Percentiles rank a stretch among this genome's conserved stretches.
Evolutionary conservation across 2,888 invertebrate species (phyloP).

Genomic region (Amiota communis): DNA sequence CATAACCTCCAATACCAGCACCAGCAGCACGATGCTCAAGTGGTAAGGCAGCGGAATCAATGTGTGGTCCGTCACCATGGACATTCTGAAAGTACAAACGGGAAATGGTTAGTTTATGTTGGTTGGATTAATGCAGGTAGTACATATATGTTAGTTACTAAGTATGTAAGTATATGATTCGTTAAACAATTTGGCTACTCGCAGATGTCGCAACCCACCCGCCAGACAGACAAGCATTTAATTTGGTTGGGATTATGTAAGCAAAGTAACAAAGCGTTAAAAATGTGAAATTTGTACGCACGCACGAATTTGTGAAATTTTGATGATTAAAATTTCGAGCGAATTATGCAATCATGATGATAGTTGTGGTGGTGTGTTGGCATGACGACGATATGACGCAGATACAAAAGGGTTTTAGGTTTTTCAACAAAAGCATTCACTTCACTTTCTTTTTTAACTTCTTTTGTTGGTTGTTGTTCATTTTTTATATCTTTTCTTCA

Average conservation of each 20-base stretch:
- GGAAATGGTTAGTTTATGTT: not conserved
- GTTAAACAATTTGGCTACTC: not conserved
- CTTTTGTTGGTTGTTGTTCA: too few relatives aligned
- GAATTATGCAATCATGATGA: not conserved
- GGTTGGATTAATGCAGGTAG: not conserved
- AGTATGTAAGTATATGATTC: slow-evolving; percentile 3
- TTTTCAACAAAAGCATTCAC: slow-evolving; percentile 8
- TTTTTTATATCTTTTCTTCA: too few relatives aligned
- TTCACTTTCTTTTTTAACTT: slow-evolving; percentile 13
- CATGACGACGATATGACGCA: slow-evolving; percentile 52
- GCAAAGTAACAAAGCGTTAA: slow-evolving; percentile 57
- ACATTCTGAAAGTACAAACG: slow-evolving; percentile 77
- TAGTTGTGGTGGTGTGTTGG: slow-evolving; percentile 13
- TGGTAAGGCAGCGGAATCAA: slow-evolving; percentile 86
- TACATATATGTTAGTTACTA: not conserved
- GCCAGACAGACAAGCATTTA: slow-evolving; percentile 38
- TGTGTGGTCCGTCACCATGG: slow-evolving; percentile 83
- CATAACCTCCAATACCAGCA: slow-evolving; percentile 75
- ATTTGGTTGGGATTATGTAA: slow-evolving; percentile 56
- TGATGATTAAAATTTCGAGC: not conserved
- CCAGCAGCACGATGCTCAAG: slow-evolving; percentile 81
- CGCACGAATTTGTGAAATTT: not conserved
- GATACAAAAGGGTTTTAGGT: slow-evolving; percentile 34
- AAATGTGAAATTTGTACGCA: slow-evolving; percentile 62
- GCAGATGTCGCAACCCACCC: slow-evolving; percentile 56